Percentiles rank a stretch among this genome's conserved stretches.
These are phyloP conservation scores for Melanotaenia pygmaea DNA, from an alignment of 2,797 vertebrate genomes.

Conservation along the genomic window DNA sequence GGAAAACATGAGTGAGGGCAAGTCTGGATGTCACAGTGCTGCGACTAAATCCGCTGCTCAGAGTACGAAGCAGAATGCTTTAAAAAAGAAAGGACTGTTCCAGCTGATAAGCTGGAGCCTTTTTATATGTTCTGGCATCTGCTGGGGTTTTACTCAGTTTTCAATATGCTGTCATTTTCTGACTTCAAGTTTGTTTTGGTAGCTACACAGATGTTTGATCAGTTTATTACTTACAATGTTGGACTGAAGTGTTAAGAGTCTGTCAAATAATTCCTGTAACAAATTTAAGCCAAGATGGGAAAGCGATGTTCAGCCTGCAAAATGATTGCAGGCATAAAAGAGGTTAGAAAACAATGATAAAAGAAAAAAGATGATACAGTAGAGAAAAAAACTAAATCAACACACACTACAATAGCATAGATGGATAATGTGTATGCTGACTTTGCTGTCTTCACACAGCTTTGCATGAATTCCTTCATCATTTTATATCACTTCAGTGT, in stretches of 20 bases:
- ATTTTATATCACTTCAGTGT: not conserved
- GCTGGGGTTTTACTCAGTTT: slow-evolving; percentile 14
- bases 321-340: not conserved
- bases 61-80: slow-evolving; percentile 31
- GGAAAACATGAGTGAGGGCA: slow-evolving; percentile 42
- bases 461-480: not conserved
- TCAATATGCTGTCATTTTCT: slow-evolving; percentile 14
- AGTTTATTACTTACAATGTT: not conserved
- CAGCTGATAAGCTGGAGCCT: slow-evolving; percentile 38
- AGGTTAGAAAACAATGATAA: too few species aligned
- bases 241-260: not conserved
- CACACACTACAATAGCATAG: not conserved
- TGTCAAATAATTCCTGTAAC: not conserved
- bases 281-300: not conserved
- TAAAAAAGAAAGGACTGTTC: slow-evolving; percentile 34
- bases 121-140: slow-evolving; percentile 11
- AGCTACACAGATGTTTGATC: not conserved
- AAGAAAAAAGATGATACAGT: not conserved
- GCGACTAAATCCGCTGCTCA: slow-evolving; percentile 32
- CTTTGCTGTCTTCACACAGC: not conserved
- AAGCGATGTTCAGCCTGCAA: not conserved
- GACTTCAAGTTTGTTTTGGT: slow-evolving; percentile 16
- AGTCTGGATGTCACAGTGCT: slow-evolving; percentile 38
- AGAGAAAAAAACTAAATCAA: not conserved
- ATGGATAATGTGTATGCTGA: not conserved